A percentile compares a stretch with the other conserved stretches of the same genome.
Conservation (phyloP, 2,888 invertebrate genomes). For the Sipha maydis region DNA sequence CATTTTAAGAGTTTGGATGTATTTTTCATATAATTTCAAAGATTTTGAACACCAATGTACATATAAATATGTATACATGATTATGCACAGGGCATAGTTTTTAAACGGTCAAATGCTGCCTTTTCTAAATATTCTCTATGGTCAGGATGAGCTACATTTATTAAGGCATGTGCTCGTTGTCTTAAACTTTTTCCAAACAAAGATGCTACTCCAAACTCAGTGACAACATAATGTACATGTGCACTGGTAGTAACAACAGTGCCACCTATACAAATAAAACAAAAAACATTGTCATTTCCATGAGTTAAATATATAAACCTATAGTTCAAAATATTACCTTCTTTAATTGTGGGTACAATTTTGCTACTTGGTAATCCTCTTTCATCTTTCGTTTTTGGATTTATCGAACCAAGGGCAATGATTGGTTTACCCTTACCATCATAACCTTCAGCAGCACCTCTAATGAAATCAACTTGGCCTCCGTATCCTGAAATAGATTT, state of each 20-base stretch:
- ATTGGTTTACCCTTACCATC: constrained; percentile 93
- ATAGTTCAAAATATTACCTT: constrained; percentile 71
- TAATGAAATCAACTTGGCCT: constrained; percentile 93
- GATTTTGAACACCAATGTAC: background rate
- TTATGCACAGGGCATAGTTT: constrained; percentile 78
- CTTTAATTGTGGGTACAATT: constrained; percentile 82
- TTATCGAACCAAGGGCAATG: constrained; percentile 85
- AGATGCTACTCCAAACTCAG: constrained; percentile 89
- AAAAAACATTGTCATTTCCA: background rate
- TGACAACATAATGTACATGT: constrained; percentile 93
- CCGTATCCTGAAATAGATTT: constrained; percentile 75
- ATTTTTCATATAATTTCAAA: background rate
- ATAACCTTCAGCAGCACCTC: constrained; percentile 85
- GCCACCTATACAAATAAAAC: constrained; percentile 74
- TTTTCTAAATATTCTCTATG: constrained; percentile 86
- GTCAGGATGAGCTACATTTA: constrained; percentile 88
- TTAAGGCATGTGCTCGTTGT: constrained; percentile 89
- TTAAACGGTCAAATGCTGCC: constrained; percentile 85
- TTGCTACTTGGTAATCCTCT: constrained; percentile 74
- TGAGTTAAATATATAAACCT: background rate
- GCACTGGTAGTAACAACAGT: constrained; percentile 94
- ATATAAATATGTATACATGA: background rate
- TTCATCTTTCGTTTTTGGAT: constrained; percentile 70
- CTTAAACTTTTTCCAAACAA: constrained; percentile 90
- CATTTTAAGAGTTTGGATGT: background rate